These are phyloP conservation scores for Bambusicola thoracicus DNA, from an alignment of 2,113 vertebrate genomes.

Conservation along the genomic window DNA sequence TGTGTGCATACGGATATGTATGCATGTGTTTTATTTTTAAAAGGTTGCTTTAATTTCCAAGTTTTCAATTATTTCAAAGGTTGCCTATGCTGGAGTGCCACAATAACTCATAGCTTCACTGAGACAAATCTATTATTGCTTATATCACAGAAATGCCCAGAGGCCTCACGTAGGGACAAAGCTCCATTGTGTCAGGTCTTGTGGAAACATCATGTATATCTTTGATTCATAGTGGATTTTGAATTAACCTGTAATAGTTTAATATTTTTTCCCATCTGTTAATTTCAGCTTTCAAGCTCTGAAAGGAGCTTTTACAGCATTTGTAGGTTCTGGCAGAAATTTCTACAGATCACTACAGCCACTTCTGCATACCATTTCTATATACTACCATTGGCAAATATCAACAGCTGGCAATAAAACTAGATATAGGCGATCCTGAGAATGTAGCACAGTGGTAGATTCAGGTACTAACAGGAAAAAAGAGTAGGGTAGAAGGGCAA, in stretches of 20 bases:
- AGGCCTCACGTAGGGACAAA: slow-evolving; percentile 53
- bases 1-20: neutral
- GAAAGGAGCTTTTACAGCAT: slow-evolving; percentile 40
- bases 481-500: neutral
- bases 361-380: neutral
- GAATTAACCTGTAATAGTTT: slow-evolving; percentile 45
- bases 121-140: slow-evolving; percentile 46
- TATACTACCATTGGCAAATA: neutral
- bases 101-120: slow-evolving; percentile 35
- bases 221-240: slow-evolving; percentile 51
- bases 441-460: neutral
- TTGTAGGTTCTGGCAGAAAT: slow-evolving; percentile 19
- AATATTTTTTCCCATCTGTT: slow-evolving; percentile 23
- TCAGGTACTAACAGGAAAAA: neutral
- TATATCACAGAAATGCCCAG: slow-evolving; percentile 37
- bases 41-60: slow-evolving; percentile 50
- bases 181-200: slow-evolving; percentile 51
- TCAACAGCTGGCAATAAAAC: neutral
- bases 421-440: neutral
- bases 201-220: slow-evolving; percentile 40
- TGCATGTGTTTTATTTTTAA: slow-evolving; percentile 25
- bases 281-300: slow-evolving; percentile 45
- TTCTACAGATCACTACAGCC: neutral
- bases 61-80: slow-evolving; percentile 55
- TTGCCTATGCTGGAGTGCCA: slow-evolving; percentile 14